Evolutionary conservation across 2,888 invertebrate genomes (phyloP), one percentile per base, ranked within the genome.

Genomic region (Andrena minutula): DNA sequence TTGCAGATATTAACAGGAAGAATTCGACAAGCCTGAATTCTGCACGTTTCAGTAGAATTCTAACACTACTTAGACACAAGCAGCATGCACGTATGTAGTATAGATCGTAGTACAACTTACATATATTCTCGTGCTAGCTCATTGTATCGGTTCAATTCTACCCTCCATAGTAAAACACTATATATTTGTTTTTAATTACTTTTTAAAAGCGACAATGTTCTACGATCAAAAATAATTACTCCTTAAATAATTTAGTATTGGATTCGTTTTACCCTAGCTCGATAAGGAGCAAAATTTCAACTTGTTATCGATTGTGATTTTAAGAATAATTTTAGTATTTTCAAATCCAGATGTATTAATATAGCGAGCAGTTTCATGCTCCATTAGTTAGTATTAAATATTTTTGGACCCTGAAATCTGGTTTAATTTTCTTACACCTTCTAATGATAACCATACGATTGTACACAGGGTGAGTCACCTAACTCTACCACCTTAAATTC

Each of bases 271-370:
- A 35, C 26, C 30, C 20, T 47, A 60, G 32, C 68, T 64, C 28
- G 76, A 8, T 72, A 79, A 49, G 3, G 35, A 49, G 20, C 16
- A 20, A 16, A 66, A 69, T 58, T 63, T 64, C 20, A 28, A 23
- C 75, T 76, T 68, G 12, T 85, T 66, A n/a, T 49, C 35, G 23
- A 61, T 75, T 66, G 76, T 64, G 6, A 23, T n/a, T 10, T 49
- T n/a, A 6, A 41, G 28, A 79, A 41, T 41, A 41, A 41, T 41
- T 41, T 41, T 12, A 41, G 12, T 41, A 12, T 41, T 41, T 41
- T 41, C 41, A 41, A 12, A 3, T 41, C 41, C 41, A 41, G 41
- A 3, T 41, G 12, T 41, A 12, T 41, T 41, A 41, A 41, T 41
- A 41, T 41, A 41, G 41, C 71, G 12, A 58, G 47, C 32, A 61